These are phyloP conservation scores for Petrocephalus zakoni DNA, from an alignment of 2,113 vertebrate genomes.

Conservation along the genomic window DNA sequence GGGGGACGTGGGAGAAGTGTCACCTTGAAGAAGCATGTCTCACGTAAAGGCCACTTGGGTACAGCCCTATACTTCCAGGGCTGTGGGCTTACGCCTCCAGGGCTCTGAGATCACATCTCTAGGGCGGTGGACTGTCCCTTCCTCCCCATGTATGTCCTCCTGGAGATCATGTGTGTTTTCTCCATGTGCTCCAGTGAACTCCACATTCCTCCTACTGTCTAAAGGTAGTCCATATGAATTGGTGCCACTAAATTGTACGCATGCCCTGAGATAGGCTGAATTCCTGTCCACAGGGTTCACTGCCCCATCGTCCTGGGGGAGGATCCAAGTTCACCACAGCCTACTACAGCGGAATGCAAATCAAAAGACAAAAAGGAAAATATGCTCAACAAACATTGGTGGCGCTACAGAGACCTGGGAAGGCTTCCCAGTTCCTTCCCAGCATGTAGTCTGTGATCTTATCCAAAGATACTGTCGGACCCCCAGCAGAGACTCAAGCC, in stretches of 20 bases:
- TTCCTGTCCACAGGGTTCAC: neutral
- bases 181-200: neutral
- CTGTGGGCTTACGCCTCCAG: neutral
- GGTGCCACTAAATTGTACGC: neutral
- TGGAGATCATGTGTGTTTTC: neutral
- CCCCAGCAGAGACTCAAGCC: neutral
- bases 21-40: neutral
- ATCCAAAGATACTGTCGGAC: neutral
- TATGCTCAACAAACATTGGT: neutral
- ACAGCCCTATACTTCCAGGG: neutral
- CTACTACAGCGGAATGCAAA: neutral
- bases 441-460: neutral
- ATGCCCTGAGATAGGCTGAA: neutral
- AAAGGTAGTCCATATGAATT: neutral
- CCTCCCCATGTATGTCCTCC: neutral
- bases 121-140: no score
- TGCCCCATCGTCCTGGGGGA: neutral
- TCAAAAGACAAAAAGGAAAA: neutral
- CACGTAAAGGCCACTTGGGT: neutral
- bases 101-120: neutral
- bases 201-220: neutral
- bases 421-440: neutral
- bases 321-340: neutral
- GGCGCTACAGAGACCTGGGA: neutral
- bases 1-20: neutral